Conservation (phyloP, 1,140 invertebrate species). For the Penaeus chinensis region DNA sequence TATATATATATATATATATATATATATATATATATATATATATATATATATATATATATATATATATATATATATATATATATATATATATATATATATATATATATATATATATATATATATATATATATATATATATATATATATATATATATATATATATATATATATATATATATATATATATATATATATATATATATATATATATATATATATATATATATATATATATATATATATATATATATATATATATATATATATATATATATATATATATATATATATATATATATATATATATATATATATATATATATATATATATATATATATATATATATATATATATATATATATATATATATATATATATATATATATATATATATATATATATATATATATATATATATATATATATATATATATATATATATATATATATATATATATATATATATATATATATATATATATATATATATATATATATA, state of each 20-base stretch:
- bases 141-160: conserved; percentile 21
- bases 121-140: conserved; percentile 6
- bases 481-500: conserved; percentile 14
- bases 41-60: background rate
- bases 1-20: conserved; percentile 6
- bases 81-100: conserved; percentile 17
- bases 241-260: background rate
- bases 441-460: background rate
- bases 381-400: conserved; percentile 17
- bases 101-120: conserved; percentile 12
- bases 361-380: conserved; percentile 17
- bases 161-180: conserved; percentile 10
- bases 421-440: background rate
- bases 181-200: conserved; percentile 19
- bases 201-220: conserved; percentile 8
- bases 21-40: background rate
- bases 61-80: background rate
- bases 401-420: conserved; percentile 12
- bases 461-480: background rate
- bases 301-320: conserved; percentile 16
- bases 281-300: conserved; percentile 17
- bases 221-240: background rate
- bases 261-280: background rate
- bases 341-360: conserved; percentile 13
- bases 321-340: conserved; percentile 12